Percentiles rank a stretch among this genome's conserved stretches.
These are phyloP conservation scores for Colistium nudipinnis DNA, from an alignment of 2,113 vertebrate species.

Conservation along the genomic window DNA sequence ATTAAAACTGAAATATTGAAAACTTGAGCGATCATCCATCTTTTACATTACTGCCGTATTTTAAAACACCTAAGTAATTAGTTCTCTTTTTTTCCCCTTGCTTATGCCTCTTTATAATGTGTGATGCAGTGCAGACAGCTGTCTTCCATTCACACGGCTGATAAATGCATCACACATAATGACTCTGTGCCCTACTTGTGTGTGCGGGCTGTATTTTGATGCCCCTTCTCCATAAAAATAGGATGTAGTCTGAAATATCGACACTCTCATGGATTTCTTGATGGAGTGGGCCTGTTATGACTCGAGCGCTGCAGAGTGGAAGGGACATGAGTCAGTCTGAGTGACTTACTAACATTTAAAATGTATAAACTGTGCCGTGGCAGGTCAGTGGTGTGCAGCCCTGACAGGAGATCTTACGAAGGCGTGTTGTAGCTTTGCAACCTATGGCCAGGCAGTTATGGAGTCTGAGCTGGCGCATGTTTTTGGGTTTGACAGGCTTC, in stretches of 20 bases:
- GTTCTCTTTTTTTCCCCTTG: not conserved
- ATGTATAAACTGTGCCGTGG: not conserved
- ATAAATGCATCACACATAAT: conserved; percentile 49
- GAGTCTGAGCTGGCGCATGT: no score
- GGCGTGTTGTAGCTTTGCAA: not conserved
- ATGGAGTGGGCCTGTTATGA: conserved; percentile 26
- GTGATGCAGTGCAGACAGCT: conserved; percentile 12
- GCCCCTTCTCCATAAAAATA: conserved; percentile 33
- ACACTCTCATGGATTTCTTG: not conserved
- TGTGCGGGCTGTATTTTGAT: conserved; percentile 1
- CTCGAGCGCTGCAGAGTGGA: conserved; percentile 5
- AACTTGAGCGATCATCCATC: not conserved
- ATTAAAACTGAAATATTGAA: not conserved
- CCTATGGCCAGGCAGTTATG: not conserved
- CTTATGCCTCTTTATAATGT: not conserved
- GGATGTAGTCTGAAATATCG: conserved; percentile 21
- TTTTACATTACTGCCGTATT: not conserved
- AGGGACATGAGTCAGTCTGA: conserved; percentile 6
- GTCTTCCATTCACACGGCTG: conserved; percentile 24
- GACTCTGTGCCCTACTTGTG: conserved; percentile 5
- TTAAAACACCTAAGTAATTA: conserved; percentile 3
- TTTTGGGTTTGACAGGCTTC: no score
- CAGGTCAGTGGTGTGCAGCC: not conserved
- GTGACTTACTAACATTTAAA: not conserved
- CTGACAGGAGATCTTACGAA: not conserved